Conservation (phyloP, 2,113 vertebrate genomes). For the Leptocoma aspasia region DNA sequence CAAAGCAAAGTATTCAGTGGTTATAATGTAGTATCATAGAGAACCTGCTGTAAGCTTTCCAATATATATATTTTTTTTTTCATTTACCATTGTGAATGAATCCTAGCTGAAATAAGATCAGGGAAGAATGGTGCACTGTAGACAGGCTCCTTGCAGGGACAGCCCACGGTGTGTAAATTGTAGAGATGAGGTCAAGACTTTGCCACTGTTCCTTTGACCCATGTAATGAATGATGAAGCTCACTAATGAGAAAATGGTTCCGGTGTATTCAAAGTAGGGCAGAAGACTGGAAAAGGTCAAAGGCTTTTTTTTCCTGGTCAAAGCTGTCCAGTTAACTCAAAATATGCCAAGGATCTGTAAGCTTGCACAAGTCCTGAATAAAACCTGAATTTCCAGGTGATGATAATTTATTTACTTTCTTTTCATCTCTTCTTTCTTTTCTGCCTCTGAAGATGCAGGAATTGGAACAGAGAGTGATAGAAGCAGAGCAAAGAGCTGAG, state of each 20-base stretch:
- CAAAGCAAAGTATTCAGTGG: not conserved
- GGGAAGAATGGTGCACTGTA: not conserved
- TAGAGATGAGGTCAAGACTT: not conserved
- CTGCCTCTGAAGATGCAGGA: constrained; percentile 86
- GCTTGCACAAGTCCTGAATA: not conserved
- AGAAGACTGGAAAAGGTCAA: constrained; percentile 10
- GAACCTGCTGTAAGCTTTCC: not conserved
- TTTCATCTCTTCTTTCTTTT: not conserved
- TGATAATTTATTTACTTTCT: not conserved
- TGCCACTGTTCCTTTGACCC: not conserved
- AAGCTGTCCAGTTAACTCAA: constrained; percentile 4
- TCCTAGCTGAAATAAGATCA: not conserved
- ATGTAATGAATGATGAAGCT: constrained; percentile 30
- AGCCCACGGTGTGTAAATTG: not conserved
- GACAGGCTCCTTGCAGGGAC: not conserved
- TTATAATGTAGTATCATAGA: not conserved
- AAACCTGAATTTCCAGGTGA: not conserved
- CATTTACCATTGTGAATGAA: not conserved
- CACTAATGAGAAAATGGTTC: constrained; percentile 51
- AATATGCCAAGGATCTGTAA: not conserved
- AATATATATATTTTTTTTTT: not conserved
- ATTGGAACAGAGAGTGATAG: constrained; percentile 87
- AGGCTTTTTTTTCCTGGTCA: not conserved
- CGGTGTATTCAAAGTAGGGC: not conserved
- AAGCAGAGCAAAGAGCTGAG: constrained; percentile 89